Base-by-base conservation (phyloP, 2,888 invertebrate species). In the Agrochola lota region DNA sequence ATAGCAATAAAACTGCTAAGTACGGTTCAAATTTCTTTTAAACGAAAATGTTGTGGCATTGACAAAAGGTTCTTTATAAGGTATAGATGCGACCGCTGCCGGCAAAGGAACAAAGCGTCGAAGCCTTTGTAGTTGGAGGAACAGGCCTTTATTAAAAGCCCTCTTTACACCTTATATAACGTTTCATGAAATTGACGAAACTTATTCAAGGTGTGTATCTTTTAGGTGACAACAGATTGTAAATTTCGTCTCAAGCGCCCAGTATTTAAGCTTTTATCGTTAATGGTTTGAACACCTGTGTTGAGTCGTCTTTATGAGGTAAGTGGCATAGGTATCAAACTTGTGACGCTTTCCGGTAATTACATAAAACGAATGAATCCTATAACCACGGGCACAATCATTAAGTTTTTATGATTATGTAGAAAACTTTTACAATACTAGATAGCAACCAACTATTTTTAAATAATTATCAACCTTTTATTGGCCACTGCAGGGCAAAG, bases 71-170 rank as follows among this genome's bases (percentile, higher is more conserved):
- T 87, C 87, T 89, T 87, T 88, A 84, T 85, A 79, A 72, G 85
- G 87, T 88, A 87, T 90, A 87, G 91, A 90, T 85, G 88, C 86
- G 88, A 88, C 90, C 90, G 86, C 88, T 81, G 84, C 86, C 66
- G 71, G 87, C 80, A 79, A 74, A 84, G 85, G 90, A 91, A 93
- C 94, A 94, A 94, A 93, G 91, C 83, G 80, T 73, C 79, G 83
- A 71, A 85, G 88, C 91, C 92, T 92, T 93, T 94, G 93, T 93
- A 90, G 86, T 84, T 81, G 83, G 84, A 88, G 86, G 91, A 93
- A 92, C 93, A 92, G 89, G 91, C 89, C 91, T 91, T 93, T 94
- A 93, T 93, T 93, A 92, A 92, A 92, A 92, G 88, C 91, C 91
- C 90, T 91, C 92, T 92, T 92, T 90, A 90, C 92, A 91, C 91